These are phyloP conservation scores for Lota lota DNA, from an alignment of 2,113 vertebrate genomes.

Conservation along the genomic window DNA sequence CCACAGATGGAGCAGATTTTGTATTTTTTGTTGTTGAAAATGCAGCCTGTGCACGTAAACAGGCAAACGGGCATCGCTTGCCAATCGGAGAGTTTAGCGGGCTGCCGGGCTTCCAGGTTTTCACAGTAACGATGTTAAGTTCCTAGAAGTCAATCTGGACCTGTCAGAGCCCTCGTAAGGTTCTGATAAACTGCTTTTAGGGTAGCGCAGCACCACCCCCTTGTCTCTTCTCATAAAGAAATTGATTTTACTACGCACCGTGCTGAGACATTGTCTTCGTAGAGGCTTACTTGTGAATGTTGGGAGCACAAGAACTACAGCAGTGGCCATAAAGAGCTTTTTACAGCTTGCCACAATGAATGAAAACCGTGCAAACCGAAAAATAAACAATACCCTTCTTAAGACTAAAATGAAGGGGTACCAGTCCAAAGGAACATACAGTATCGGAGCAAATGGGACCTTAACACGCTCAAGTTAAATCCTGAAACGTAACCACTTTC, in stretches of 20 bases:
- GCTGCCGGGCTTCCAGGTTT: background rate
- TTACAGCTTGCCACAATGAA: constrained; percentile 16
- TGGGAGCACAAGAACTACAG: background rate
- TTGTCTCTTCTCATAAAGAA: too few relatives aligned
- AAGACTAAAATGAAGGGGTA: too few relatives aligned
- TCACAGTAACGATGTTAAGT: constrained; percentile 1
- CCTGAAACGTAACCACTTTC: too few relatives aligned
- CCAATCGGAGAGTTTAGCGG: background rate
- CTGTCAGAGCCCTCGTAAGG: background rate
- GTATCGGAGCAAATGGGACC: too few relatives aligned
- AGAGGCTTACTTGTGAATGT: background rate
- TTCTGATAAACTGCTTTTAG: background rate
- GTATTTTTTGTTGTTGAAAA: too few relatives aligned
- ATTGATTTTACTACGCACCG: constrained; percentile 1
- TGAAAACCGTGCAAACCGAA: constrained; percentile 18
- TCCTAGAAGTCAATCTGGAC: background rate
- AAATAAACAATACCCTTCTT: background rate
- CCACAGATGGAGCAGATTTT: too few relatives aligned
- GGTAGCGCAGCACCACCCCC: too few relatives aligned
- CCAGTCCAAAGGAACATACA: too few relatives aligned
- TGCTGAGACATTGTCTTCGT: constrained; percentile 21
- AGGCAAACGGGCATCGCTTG: too few relatives aligned
- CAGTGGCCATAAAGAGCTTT: constrained; percentile 41
- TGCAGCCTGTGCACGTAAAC: too few relatives aligned
- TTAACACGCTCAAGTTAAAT: too few relatives aligned